Evolutionary conservation across 2,797 vertebrate species (phyloP).

Genomic region (Xenops minutus): DNA sequence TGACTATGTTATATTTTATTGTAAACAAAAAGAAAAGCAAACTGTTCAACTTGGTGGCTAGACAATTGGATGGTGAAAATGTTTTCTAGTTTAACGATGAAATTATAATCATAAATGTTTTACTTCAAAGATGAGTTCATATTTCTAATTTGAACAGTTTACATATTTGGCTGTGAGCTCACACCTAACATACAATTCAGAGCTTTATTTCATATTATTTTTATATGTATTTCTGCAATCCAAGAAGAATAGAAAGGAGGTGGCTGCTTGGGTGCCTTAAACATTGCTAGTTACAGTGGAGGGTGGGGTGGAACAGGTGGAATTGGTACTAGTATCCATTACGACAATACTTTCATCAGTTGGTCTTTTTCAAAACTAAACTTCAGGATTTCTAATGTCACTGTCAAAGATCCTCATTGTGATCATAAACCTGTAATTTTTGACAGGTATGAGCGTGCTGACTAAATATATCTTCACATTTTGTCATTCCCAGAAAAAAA

Average conservation of each 20-base stretch:
- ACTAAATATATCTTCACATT: constrained; percentile 38
- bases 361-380: constrained; percentile 2
- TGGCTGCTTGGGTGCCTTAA: neutral
- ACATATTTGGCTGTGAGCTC: neutral
- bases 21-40: neutral
- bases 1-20: neutral
- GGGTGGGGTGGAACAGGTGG: neutral
- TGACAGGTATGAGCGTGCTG: neutral
- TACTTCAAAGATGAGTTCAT: neutral
- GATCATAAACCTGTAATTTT: neutral
- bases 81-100: neutral
- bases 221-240: neutral
- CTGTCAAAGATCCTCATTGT: neutral
- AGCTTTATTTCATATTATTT: neutral
- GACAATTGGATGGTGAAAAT: neutral
- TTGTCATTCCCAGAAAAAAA: neutral
- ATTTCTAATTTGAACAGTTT: neutral
- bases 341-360: neutral
- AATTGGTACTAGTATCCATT: neutral
- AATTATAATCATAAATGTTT: neutral
- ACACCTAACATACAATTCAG: neutral
- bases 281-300: neutral
- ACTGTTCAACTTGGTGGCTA: neutral
- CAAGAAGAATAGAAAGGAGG: neutral
- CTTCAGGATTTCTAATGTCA: constrained; percentile 23